Evolutionary conservation across 1,140 invertebrate genomes (phyloP).

Genomic region (silkworm (Bombyx mori)): ASM3026992v2 NC_085109.1:8124501-8125000

Average conservation of each 20-base stretch:
- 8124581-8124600: too few relatives aligned
- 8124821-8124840: conserved; percentile 85
- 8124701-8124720: conserved; percentile 85
- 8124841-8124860: conserved; percentile 87
- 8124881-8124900: conserved; percentile 82
- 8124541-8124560: too few relatives aligned
- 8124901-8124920: conserved; percentile 64
- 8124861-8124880: conserved; percentile 87
- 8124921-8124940: conserved; percentile 53
- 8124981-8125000: conserved; percentile 79
- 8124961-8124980: conserved; percentile 84
- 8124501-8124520: too few relatives aligned
- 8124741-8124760: conserved; percentile 74
- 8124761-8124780: conserved; percentile 62
- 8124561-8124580: too few relatives aligned
- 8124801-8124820: conserved; percentile 85
- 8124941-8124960: conserved; percentile 72
- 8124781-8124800: conserved; percentile 76
- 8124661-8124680: conserved; percentile 72
- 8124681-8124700: conserved; percentile 92
- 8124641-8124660: conserved; percentile 19
- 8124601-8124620: too few relatives aligned
- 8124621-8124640: background rate
- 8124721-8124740: conserved; percentile 77
- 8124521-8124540: too few relatives aligned